Evolutionary conservation across 2,113 vertebrate genomes (phyloP).

Genomic region (Hippopotamus amphibius): DNA sequence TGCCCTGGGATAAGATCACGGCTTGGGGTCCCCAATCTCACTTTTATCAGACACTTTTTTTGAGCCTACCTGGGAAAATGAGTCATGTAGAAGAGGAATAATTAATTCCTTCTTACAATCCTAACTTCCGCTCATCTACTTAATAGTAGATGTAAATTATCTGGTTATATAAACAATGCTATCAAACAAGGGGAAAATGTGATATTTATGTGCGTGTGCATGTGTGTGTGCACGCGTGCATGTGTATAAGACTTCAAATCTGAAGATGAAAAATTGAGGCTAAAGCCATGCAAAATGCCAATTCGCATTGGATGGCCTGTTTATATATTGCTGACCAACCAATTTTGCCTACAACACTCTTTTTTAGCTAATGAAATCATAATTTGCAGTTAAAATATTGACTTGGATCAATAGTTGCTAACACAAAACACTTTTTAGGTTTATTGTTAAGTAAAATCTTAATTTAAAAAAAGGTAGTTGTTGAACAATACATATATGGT

Average conservation of each 20-base stretch:
- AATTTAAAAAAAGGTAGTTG: background rate
- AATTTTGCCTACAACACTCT: background rate
- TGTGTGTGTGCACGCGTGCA: fast-evolving
- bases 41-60: background rate
- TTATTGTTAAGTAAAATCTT: background rate
- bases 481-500: background rate
- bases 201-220: background rate
- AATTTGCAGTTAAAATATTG: slow-evolving; percentile 40
- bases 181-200: background rate
- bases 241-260: background rate
- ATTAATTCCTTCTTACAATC: background rate
- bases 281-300: background rate
- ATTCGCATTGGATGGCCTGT: background rate
- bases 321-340: background rate
- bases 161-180: background rate
- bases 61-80: background rate
- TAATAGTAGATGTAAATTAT: background rate
- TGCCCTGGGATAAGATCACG: background rate
- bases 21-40: background rate
- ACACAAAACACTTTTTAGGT: background rate
- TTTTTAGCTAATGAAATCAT: background rate
- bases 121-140: background rate
- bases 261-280: background rate
- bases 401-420: background rate
- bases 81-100: background rate